These are phyloP conservation scores for Lophochroa leadbeateri DNA, from an alignment of 2,113 vertebrate genomes.

Conservation along the genomic window DNA sequence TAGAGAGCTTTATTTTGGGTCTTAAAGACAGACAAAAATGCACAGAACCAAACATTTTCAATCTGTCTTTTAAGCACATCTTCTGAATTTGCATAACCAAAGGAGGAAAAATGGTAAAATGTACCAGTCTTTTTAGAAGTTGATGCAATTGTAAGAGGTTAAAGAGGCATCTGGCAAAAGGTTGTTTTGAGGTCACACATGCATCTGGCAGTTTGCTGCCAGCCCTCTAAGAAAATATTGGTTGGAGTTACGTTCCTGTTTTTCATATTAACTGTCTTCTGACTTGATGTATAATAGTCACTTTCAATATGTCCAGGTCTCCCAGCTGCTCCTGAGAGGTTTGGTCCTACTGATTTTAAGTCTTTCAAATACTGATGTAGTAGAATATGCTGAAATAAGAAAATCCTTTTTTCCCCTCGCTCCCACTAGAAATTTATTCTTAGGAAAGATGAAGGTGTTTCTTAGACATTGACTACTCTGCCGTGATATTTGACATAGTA, in stretches of 20 bases:
- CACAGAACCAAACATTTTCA: not conserved
- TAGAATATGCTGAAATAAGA: not conserved
- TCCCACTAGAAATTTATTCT: not conserved
- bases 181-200: conserved; percentile 63
- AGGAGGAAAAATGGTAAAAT: conserved; percentile 38
- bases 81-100: conserved; percentile 41
- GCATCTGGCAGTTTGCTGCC: conserved; percentile 58
- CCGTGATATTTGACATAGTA: not conserved
- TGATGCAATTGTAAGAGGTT: conserved; percentile 57
- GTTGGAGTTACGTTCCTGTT: conserved; percentile 35
- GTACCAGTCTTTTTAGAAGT: conserved; percentile 30
- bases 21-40: not conserved
- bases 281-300: conserved; percentile 25
- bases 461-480: not conserved
- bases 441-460: not conserved
- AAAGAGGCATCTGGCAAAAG: conserved; percentile 68
- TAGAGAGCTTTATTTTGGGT: not conserved
- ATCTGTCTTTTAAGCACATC: not conserved
- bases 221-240: conserved; percentile 54
- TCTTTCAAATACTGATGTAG: not conserved
- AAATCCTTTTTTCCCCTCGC: not conserved
- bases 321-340: not conserved
- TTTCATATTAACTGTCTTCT: conserved; percentile 60
- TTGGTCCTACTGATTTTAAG: not conserved
- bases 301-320: not conserved